These are phyloP conservation scores for Tragopan temminckii DNA, from an alignment of 2,797 vertebrate genomes.

Conservation along the genomic window DNA sequence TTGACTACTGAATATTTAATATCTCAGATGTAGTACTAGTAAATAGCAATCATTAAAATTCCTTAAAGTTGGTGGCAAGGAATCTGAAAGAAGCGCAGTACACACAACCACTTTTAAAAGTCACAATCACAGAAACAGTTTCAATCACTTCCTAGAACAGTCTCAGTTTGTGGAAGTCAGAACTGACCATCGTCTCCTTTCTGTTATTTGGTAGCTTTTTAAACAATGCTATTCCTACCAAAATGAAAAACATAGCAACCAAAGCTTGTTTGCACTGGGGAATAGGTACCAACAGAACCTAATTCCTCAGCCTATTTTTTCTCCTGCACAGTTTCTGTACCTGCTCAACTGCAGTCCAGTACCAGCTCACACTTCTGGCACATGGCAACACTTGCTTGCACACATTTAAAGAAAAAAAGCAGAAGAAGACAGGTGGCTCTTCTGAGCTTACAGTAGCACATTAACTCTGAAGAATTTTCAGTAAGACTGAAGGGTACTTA, in stretches of 20 bases:
- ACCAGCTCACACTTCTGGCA: not conserved
- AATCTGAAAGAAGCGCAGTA: not conserved
- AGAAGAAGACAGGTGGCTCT: not conserved
- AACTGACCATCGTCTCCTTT: conserved; percentile 16
- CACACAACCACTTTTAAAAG: conserved; percentile 10
- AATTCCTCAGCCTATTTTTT: not conserved
- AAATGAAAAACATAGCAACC: not conserved
- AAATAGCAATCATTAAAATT: not conserved
- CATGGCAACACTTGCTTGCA: not conserved
- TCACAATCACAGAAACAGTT: conserved; percentile 81
- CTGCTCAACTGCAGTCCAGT: not conserved
- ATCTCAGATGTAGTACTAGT: not conserved
- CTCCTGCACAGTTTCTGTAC: fast-evolving
- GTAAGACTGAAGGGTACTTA: not conserved
- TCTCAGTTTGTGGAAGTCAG: conserved; percentile 69
- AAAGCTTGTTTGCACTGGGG: not conserved
- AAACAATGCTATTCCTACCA: not conserved
- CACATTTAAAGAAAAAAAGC: not conserved
- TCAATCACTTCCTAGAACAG: conserved; percentile 77
- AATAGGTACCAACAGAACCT: not conserved
- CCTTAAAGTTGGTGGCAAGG: not conserved
- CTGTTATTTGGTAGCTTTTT: not conserved
- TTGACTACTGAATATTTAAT: conserved; percentile 1
- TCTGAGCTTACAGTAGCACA: fast-evolving
- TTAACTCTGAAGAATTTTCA: not conserved